Conservation (phyloP, 2,113 vertebrate species). For the Catharus minimus region DNA sequence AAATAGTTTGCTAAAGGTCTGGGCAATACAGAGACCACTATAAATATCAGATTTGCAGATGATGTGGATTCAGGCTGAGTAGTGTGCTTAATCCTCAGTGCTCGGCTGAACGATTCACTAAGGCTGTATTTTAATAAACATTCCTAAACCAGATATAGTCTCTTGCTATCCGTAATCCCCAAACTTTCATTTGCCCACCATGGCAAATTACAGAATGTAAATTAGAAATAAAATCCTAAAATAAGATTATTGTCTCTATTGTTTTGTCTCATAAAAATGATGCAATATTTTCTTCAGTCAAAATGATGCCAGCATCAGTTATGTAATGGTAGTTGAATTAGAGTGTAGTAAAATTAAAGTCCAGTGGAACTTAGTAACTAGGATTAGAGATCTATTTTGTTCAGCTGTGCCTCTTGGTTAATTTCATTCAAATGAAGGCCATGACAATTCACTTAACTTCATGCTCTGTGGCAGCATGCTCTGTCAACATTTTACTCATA, state of each 20-base stretch:
- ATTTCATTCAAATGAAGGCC: not conserved
- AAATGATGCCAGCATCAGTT: not conserved
- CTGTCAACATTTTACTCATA: not conserved
- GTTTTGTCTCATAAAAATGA: not conserved
- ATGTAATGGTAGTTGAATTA: not conserved
- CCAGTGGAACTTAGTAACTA: not conserved
- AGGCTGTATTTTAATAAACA: not conserved
- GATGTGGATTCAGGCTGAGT: not conserved
- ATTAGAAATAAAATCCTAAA: not conserved
- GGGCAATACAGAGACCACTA: not conserved
- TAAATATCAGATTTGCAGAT: not conserved
- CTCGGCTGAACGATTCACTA: not conserved
- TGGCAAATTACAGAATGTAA: not conserved
- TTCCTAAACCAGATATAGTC: not conserved
- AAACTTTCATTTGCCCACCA: not conserved
- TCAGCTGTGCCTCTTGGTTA: not conserved
- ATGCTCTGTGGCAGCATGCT: not conserved
- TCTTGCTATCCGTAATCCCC: not conserved
- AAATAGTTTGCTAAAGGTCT: conserved; percentile 42
- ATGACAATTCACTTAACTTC: not conserved
- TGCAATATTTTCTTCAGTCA: not conserved
- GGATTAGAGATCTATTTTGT: not conserved
- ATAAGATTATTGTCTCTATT: not conserved
- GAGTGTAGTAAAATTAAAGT: not conserved
- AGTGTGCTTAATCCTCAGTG: not conserved